A percentile compares a stretch with the other conserved stretches of the same genome.
Conservation (phyloP, 2,797 vertebrate genomes). For the Amblyraja radiata region DNA sequence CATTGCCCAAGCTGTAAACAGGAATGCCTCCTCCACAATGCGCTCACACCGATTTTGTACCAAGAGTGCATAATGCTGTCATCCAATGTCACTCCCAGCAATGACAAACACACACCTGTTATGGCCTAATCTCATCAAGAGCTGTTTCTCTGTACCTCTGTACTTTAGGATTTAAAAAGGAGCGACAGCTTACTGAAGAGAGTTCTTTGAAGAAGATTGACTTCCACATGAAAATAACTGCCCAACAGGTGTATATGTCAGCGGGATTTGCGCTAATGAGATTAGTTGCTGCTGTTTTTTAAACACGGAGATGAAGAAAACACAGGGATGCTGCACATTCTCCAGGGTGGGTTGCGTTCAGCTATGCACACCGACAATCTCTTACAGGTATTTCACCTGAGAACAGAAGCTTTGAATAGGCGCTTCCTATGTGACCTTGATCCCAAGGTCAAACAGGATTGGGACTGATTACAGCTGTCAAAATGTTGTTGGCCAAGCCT, state of each 20-base stretch:
- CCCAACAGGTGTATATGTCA: conserved; percentile 35
- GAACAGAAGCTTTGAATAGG: not conserved
- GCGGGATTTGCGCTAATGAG: conserved; percentile 34
- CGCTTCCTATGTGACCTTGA: not conserved
- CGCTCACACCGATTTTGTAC: not conserved
- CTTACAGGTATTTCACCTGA: conserved; percentile 23
- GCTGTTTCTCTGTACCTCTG: conserved; percentile 1
- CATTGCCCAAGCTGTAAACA: not conserved
- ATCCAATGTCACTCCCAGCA: not conserved
- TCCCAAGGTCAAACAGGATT: not conserved
- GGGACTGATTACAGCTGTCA: conserved; percentile 22
- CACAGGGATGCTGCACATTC: not conserved
- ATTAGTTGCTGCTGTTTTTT: conserved; percentile 23
- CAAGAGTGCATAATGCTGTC: not conserved
- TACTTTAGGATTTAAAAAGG: conserved; percentile 21
- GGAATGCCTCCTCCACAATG: not conserved
- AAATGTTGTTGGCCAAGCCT: conserved; percentile 6
- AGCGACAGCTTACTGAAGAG: conserved; percentile 20
- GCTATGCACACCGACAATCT: not conserved
- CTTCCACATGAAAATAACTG: conserved; percentile 35
- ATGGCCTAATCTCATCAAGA: conserved; percentile 23
- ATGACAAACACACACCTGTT: conserved; percentile 34
- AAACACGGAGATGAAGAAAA: conserved; percentile 19
- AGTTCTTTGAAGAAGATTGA: conserved; percentile 25
- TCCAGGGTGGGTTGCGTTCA: not conserved